Percentiles rank a stretch among this genome's conserved stretches.
phyloP scores from a whole-genome alignment of 64 coral and sea anemone genomes.

The Montipora foliosa region DNA sequence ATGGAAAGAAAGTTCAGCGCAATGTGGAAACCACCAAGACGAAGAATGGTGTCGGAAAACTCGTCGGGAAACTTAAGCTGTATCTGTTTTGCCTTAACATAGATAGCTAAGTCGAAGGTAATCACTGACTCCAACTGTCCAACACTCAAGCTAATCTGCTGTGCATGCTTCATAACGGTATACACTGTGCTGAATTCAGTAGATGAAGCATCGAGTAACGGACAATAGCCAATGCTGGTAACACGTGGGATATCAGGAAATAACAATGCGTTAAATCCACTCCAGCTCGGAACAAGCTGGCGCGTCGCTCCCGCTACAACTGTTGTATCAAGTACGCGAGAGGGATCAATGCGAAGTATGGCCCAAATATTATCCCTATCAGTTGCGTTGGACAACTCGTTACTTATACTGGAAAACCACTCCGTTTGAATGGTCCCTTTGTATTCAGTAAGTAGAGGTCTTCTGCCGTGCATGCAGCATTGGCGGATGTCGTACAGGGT shows the following conservation, averaged over 20 bases:
- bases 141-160: not conserved
- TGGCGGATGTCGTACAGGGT: not conserved
- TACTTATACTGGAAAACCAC: constrained; percentile 34
- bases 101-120: constrained; percentile 41
- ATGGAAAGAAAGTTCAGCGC: constrained; percentile 1
- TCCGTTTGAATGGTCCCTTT: constrained; percentile 21
- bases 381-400: not conserved
- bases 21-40: constrained; percentile 4
- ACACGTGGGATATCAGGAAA: constrained; percentile 12
- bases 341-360: not conserved
- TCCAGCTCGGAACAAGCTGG: constrained; percentile 37
- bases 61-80: constrained; percentile 37
- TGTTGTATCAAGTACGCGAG: not conserved
- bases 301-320: not conserved
- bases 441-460: constrained; percentile 15
- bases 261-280: constrained; percentile 36
- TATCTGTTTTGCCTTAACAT: constrained; percentile 59
- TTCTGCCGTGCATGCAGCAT: constrained; percentile 17
- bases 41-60: not conserved
- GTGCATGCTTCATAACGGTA: constrained; percentile 28
- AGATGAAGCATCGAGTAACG: constrained; percentile 1
- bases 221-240: constrained; percentile 32
- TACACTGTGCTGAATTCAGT: constrained; percentile 28
- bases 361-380: constrained; percentile 23
- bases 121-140: constrained; percentile 17